A percentile compares a stretch with the other conserved stretches of the same genome.
Evolutionary conservation across 2,888 invertebrate species (phyloP).

Genomic region (Synergus japonicus): DNA sequence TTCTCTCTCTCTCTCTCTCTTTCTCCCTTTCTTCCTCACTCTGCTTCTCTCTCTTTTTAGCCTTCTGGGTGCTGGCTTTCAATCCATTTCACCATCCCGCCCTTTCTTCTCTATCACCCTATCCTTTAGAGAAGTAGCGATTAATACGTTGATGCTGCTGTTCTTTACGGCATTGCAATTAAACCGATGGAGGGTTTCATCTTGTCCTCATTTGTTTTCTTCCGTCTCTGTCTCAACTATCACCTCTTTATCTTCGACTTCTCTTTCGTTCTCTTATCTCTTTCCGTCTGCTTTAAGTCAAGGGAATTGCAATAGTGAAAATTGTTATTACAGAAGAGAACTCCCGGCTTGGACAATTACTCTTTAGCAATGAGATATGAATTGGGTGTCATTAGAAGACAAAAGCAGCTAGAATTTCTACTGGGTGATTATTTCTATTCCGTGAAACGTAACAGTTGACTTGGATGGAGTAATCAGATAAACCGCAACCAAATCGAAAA

Average conservation of each 20-base stretch:
- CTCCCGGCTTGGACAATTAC: background rate
- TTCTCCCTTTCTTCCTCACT: constrained; percentile 53
- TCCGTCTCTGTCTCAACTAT: constrained; percentile 46
- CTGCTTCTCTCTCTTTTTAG: constrained; percentile 43
- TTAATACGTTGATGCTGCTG: constrained; percentile 63
- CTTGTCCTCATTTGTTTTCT: constrained; percentile 56
- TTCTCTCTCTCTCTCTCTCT: constrained; percentile 52
- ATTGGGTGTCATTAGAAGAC: background rate
- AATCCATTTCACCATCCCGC: constrained; percentile 46
- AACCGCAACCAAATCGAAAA: background rate
- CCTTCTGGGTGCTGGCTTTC: constrained; percentile 52
- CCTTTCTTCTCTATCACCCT: constrained; percentile 51
- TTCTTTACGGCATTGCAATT: constrained; percentile 64
- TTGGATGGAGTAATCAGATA: background rate
- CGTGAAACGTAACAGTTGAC: constrained; percentile 9
- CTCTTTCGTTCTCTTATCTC: background rate
- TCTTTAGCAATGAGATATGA: background rate
- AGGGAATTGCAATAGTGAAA: background rate
- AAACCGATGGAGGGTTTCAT: constrained; percentile 61
- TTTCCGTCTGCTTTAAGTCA: background rate
- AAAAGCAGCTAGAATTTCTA: background rate
- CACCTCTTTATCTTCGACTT: background rate
- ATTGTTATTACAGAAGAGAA: background rate
- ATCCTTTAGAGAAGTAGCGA: constrained; percentile 59
- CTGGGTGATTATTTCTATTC: background rate